Conservation (phyloP, 2,113 vertebrate genomes). For the Otus sunia region DNA sequence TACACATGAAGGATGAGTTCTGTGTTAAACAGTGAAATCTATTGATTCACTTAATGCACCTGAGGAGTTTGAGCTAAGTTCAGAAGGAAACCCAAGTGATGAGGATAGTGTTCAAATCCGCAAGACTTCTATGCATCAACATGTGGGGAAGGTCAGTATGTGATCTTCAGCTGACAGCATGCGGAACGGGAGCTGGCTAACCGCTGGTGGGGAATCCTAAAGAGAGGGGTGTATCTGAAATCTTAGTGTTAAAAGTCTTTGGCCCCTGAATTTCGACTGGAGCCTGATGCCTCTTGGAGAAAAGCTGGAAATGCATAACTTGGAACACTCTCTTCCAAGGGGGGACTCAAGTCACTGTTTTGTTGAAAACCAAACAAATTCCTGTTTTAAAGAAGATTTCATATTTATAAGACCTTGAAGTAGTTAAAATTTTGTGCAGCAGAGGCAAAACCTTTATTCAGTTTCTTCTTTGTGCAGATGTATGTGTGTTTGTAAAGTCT, state of each 20-base stretch:
- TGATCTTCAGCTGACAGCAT: too few species aligned
- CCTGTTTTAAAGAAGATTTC: not conserved
- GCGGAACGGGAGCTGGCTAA: not conserved
- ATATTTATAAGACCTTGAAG: not conserved
- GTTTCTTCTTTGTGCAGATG: not conserved
- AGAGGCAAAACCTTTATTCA: not conserved
- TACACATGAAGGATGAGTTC: rapidly evolving
- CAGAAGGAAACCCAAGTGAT: not conserved
- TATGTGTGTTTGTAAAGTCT: not conserved
- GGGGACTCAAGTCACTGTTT: too few species aligned
- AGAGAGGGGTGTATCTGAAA: not conserved
- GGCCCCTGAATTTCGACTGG: not conserved
- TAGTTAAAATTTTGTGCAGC: not conserved
- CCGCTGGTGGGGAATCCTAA: not conserved
- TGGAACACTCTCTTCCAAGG: not conserved
- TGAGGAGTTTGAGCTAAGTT: not conserved
- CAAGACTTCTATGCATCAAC: not conserved
- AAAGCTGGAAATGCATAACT: not conserved
- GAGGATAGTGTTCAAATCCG: not conserved
- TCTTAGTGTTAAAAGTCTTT: not conserved
- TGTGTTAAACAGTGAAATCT: not conserved
- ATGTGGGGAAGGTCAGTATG: not conserved
- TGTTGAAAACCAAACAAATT: not conserved
- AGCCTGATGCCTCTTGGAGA: not conserved
- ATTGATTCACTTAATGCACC: not conserved